Evolutionary conservation across 2,888 invertebrate species (phyloP).

Genomic region (Argynnis bischoffii): DNA sequence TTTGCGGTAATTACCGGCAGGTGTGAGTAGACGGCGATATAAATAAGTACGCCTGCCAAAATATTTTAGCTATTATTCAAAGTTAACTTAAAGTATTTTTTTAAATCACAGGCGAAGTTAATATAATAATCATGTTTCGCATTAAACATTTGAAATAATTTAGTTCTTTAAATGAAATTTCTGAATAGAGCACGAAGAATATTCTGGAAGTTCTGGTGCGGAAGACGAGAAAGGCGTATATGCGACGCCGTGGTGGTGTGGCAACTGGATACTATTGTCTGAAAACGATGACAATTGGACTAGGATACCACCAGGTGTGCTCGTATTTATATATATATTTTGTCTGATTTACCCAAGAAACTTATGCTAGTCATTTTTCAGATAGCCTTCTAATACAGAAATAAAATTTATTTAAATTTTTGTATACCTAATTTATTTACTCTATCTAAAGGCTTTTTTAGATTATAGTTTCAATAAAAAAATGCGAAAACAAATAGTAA

Average conservation of each 20-base stretch:
- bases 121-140: too few species aligned
- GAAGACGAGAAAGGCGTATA: slow-evolving; percentile 89
- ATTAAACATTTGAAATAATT: not conserved
- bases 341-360: not conserved
- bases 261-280: slow-evolving; percentile 86
- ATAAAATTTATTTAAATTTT: not conserved
- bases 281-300: slow-evolving; percentile 75
- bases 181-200: slow-evolving; percentile 79
- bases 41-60: not conserved
- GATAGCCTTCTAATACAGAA: too few species aligned
- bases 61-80: not conserved
- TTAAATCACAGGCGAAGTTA: not conserved
- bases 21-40: not conserved
- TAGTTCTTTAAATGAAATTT: not conserved
- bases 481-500: too few species aligned
- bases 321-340: not conserved
- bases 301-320: slow-evolving; percentile 70
- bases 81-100: not conserved
- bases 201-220: slow-evolving; percentile 74
- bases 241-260: slow-evolving; percentile 89
- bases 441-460: too few species aligned
- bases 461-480: too few species aligned
- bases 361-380: not conserved
- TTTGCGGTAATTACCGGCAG: not conserved
- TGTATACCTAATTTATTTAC: too few species aligned